Evolutionary conservation across 2,888 invertebrate species (phyloP).

Genomic region (Amiota minor): DNA sequence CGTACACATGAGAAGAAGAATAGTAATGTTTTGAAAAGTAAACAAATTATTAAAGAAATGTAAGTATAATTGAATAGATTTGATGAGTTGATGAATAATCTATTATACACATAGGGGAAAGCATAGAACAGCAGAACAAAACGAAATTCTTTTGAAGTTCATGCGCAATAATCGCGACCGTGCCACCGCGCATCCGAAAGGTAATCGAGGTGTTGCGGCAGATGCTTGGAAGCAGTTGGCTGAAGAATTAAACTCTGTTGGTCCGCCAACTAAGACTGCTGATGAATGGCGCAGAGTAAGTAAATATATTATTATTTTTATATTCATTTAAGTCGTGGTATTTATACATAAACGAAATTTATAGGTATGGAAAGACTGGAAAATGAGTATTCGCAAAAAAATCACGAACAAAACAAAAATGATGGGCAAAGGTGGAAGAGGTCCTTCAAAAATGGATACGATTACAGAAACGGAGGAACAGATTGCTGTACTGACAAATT

Average conservation of each 20-base stretch:
- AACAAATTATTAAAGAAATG: not conserved
- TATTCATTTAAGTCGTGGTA: not conserved
- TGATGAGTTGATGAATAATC: not conserved
- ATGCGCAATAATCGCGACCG: not conserved
- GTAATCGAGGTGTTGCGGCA: not conserved
- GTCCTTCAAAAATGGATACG: too few relatives aligned
- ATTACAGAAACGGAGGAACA: too few relatives aligned
- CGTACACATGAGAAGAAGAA: not conserved
- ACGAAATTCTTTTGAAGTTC: not conserved
- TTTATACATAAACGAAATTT: not conserved
- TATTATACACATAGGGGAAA: not conserved
- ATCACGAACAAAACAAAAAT: not conserved
- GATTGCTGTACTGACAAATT: too few relatives aligned
- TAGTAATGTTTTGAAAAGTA: not conserved
- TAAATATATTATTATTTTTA: not conserved
- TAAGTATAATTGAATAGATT: not conserved
- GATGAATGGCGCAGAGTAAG: not conserved
- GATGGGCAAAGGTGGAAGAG: not conserved
- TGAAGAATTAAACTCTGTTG: not conserved
- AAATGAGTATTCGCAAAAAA: not conserved
- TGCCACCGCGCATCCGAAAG: not conserved
- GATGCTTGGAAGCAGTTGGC: not conserved
- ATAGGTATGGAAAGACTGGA: not conserved
- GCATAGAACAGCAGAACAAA: not conserved
- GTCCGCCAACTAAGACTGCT: not conserved